Evolutionary conservation across 1,140 invertebrate species (phyloP), one percentile per base, ranked within the genome.

Genomic region (Drosophila azteca): DNA sequence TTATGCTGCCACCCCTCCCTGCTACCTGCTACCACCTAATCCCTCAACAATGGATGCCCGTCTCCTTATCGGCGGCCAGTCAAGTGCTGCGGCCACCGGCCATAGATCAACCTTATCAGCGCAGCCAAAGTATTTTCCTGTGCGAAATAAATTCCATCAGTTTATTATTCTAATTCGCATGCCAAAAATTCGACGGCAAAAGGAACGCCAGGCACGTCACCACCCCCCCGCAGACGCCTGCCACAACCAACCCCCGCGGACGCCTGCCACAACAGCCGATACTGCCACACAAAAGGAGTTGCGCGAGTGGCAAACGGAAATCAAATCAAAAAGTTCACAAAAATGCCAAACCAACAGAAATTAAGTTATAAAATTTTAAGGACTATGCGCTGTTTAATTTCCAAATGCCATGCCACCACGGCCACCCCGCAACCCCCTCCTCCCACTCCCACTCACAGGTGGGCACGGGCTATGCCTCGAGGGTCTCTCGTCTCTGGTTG

Each of bases 311-410:
- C 43, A 66, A 76, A 55, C 69, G 52, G 64, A 87, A 85, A 87
- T 87, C 81, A 85, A 87, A 85, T 85, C 81, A 85, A 87, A 87
- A 85, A 85, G 77, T 87, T 85, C 82, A 87, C 81, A 87, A 87
- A 85, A 77, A 85, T 85, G 68, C 82, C 81, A 84, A 80, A 72
- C 50, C 67, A 84, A 85, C 82, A 81, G 74, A 87, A 87, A 87
- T 87, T 87, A 87, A 88, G 82, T 87, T 87, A 87, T 87, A 87
- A 87, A 87, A 87, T 87, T 87, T 87, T 87, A 88, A 87, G 82
- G 83, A 85, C 79, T 74, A 63, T 79, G 74, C 80, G 66, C 78
- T 77, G 75, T 83, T 88, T 87, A 88, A 87, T 87, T 87, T 88
- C 75, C 70, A 79, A 82, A 82, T 88, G 63, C 82, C 82, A 87